Conservation (phyloP, 2,113 vertebrate genomes). For the Oreocharis arfaki region DNA sequence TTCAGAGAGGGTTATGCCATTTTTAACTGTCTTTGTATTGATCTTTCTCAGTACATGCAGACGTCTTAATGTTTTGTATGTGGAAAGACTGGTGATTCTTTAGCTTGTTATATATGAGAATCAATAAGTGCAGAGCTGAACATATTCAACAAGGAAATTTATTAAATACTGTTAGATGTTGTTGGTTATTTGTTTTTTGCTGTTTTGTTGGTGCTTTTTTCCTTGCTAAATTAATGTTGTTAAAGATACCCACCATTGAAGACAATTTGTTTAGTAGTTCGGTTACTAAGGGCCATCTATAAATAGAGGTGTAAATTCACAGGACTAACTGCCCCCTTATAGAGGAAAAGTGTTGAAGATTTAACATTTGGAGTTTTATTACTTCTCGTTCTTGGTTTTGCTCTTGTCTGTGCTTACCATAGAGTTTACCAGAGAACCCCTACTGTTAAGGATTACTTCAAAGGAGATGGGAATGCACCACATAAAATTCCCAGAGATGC, state of each 20-base stretch:
- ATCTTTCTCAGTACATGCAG: neutral
- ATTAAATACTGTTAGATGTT: neutral
- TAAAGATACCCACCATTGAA: neutral
- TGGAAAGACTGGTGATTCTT: neutral
- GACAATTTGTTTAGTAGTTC: neutral
- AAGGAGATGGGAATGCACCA: neutral
- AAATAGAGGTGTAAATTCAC: neutral
- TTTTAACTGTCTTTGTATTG: neutral
- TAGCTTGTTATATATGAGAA: neutral
- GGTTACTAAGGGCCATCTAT: neutral
- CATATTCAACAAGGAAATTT: neutral
- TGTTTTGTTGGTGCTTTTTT: neutral
- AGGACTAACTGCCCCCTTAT: neutral
- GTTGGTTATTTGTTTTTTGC: neutral
- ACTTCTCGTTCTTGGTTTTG: neutral
- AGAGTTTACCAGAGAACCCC: neutral
- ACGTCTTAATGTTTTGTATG: neutral
- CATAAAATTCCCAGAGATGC: neutral
- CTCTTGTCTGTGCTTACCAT: neutral
- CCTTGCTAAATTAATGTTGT: neutral
- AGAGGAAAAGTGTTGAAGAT: neutral
- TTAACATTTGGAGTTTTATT: neutral
- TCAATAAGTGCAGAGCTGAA: neutral
- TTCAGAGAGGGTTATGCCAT: neutral
- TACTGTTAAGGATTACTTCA: neutral